Evolutionary conservation across 2,113 vertebrate species (phyloP).

Genomic region (Aegotheles bennettii): DNA sequence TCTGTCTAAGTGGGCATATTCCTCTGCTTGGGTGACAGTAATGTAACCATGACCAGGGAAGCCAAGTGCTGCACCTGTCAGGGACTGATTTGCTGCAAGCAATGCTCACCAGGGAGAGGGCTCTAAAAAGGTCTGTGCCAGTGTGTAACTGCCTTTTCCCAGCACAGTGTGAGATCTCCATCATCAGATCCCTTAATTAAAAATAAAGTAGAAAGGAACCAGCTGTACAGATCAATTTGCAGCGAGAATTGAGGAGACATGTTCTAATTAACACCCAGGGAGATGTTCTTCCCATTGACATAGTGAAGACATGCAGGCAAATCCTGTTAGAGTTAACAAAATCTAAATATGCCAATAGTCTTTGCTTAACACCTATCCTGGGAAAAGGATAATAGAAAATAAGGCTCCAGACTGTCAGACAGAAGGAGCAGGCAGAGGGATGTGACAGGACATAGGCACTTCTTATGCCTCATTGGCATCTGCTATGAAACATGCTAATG

Average conservation of each 20-base stretch:
- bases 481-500: background rate
- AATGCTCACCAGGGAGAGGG: background rate
- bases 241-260: background rate
- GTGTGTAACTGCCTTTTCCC: background rate
- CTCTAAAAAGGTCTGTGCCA: background rate
- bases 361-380: background rate
- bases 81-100: background rate
- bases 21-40: background rate
- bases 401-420: background rate
- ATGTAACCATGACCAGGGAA: background rate
- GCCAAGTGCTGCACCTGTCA: background rate
- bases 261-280: background rate
- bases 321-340: background rate
- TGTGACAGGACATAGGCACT: background rate
- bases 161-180: background rate
- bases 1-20: background rate
- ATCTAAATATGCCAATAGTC: background rate
- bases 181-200: background rate
- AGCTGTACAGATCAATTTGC: background rate
- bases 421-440: background rate
- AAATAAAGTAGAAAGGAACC: background rate
- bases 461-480: background rate
- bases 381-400: background rate
- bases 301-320: background rate
- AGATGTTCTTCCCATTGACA: background rate